phyloP scores from a whole-genome alignment of 1,140 invertebrate species.

The Scylla paramamosain region DNA sequence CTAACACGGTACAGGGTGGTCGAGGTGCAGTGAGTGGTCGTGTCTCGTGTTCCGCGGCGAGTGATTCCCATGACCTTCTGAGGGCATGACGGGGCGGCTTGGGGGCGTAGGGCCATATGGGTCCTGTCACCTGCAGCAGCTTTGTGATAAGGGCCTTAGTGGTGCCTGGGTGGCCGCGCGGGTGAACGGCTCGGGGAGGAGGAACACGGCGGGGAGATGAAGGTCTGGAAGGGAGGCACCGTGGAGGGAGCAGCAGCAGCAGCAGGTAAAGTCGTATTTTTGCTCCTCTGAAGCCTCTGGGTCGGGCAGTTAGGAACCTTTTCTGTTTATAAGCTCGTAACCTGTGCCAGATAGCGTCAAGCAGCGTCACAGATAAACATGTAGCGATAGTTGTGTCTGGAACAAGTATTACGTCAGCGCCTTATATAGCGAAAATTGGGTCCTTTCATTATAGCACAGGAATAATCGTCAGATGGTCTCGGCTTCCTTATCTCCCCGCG shows the following conservation, averaged over 20 bases:
- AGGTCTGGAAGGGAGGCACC: background rate
- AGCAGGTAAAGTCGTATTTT: slow-evolving; percentile 10
- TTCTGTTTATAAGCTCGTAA: slow-evolving; percentile 9
- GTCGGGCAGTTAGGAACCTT: background rate
- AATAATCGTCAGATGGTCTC: background rate
- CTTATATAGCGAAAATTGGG: background rate
- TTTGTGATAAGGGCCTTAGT: background rate
- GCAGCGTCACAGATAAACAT: background rate
- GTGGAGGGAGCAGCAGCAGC: background rate
- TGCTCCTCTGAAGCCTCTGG: background rate
- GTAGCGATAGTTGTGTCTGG: background rate
- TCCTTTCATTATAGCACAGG: background rate
- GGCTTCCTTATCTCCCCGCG: background rate
- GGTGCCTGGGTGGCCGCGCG: background rate
- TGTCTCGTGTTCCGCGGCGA: background rate
- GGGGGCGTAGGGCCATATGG: too few species aligned
- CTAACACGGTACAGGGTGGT: background rate
- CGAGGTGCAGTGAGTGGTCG: background rate
- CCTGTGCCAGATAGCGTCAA: background rate
- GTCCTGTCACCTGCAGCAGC: slow-evolving; percentile 4
- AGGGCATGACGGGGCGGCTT: background rate
- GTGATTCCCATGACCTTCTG: background rate
- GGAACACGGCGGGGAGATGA: background rate
- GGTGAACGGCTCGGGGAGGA: background rate
- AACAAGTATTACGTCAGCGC: background rate